These are phyloP conservation scores for Urocynchramus pylzowi DNA, from an alignment of 2,113 vertebrate species.

Conservation along the genomic window DNA sequence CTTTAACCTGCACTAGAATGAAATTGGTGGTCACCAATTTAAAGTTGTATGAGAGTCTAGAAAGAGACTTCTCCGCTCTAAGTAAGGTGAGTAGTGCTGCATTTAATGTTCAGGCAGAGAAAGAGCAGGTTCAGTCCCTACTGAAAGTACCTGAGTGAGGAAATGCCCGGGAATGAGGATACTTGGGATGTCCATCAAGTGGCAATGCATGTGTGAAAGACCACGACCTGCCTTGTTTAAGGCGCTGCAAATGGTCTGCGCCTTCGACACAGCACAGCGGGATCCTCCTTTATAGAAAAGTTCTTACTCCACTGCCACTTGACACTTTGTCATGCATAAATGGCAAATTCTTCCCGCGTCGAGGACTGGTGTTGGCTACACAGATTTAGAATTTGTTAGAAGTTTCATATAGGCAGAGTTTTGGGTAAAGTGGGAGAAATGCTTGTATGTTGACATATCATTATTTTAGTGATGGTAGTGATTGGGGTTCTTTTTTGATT, in stretches of 20 bases:
- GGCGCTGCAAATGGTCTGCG: rapidly evolving
- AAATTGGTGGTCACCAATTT: not conserved
- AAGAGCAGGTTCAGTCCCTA: not conserved
- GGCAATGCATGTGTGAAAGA: not conserved
- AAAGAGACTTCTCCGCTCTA: not conserved
- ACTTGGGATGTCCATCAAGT: not conserved
- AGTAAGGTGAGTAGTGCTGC: not conserved
- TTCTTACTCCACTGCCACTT: not conserved
- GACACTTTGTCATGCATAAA: not conserved
- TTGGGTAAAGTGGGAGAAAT: not conserved
- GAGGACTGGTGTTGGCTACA: not conserved
- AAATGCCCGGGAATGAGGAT: rapidly evolving
- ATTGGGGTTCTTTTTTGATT: rapidly evolving
- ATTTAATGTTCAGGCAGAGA: not conserved
- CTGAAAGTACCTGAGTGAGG: not conserved
- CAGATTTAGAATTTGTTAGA: not conserved
- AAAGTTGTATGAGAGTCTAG: not conserved
- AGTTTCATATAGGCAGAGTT: not conserved
- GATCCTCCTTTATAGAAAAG: not conserved
- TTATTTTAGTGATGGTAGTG: not conserved
- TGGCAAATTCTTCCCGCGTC: not conserved
- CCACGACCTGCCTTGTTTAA: not conserved
- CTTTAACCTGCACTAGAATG: not conserved
- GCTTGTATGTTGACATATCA: not conserved
- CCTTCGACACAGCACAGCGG: rapidly evolving